Base-by-base conservation (phyloP, 2,797 vertebrate species). In the Hippoglossus hippoglossus region DNA sequence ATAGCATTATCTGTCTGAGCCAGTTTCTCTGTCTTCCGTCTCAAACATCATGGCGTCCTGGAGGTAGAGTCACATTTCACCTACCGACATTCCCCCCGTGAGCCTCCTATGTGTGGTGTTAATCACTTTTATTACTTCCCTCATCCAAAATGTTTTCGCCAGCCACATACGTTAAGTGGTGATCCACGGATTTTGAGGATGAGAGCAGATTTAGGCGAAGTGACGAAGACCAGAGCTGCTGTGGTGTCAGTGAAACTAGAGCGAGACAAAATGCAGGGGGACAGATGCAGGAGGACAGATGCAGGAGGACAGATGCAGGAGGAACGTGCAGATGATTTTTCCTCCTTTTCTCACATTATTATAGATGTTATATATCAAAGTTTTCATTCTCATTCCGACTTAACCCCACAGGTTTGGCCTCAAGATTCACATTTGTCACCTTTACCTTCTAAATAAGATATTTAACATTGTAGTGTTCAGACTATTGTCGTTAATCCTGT, bases 1-100 rank as follows among this genome's bases (percentile, higher is more conserved):
- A 57, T 47, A 41, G 79, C 81, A 84, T 86, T 74, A 79, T 84
- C 76, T 60, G 52, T 64, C 75, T 77, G 69, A 79, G 70, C 64
- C 66, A 64, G 55, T 62, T 65, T 51, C 67, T 77, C 57, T 19
- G 53, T 69, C 67, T 80, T 84, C 71, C 36, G 59, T 72, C 56
- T 72, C 53, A 85, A 84, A 61, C 78, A 81, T 75, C 66, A 75
- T 57, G 76, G 70, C 13, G 21, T 49, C 47, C 21, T 55, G 55
- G 47, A 83, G 67, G 67, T 52, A 71, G 4, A 0, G 53, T 24
- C 51, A 60, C 41, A 7, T 67, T 73, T 31, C 60, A 55, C 68
- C 36, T 81, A 19, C 44, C 5, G 6, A 46, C 44, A 46, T 60
- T 19, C 54, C 36, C 46, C 24, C 24, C 24, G 77, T 67, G 73